These are phyloP conservation scores for Metellina segmentata DNA, from an alignment of 2,888 invertebrate species.

Conservation along the genomic window DNA sequence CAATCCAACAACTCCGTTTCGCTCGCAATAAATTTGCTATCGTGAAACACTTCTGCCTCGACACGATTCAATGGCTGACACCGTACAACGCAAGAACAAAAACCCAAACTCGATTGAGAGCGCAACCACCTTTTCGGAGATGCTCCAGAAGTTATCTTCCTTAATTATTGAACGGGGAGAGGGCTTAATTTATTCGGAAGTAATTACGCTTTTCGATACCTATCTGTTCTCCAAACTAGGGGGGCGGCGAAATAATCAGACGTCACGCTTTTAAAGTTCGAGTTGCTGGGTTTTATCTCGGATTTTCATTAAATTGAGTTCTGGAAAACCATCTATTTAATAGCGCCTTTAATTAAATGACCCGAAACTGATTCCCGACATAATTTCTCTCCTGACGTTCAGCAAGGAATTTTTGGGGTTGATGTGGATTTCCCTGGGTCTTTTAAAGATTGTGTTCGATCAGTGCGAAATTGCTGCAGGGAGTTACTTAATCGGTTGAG, in stretches of 20 bases:
- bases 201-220: not conserved
- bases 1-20: not conserved
- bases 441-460: too few species aligned
- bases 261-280: not conserved
- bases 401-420: not conserved
- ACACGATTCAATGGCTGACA: not conserved
- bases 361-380: not conserved
- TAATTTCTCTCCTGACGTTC: not conserved
- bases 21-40: not conserved
- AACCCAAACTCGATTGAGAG: not conserved
- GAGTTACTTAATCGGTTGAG: too few species aligned
- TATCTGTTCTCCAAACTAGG: not conserved
- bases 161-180: not conserved
- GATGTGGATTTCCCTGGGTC: too few species aligned
- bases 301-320: not conserved
- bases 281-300: not conserved
- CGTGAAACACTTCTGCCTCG: too few species aligned
- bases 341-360: not conserved
- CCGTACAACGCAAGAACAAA: not conserved
- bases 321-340: constrained; percentile 1
- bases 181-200: constrained; percentile 1
- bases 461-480: too few species aligned
- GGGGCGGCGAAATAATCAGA: not conserved
- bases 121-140: not conserved
- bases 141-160: not conserved